Evolutionary conservation across 2,888 invertebrate species (phyloP).

Genomic region (Euplagia quadripunctaria): DNA sequence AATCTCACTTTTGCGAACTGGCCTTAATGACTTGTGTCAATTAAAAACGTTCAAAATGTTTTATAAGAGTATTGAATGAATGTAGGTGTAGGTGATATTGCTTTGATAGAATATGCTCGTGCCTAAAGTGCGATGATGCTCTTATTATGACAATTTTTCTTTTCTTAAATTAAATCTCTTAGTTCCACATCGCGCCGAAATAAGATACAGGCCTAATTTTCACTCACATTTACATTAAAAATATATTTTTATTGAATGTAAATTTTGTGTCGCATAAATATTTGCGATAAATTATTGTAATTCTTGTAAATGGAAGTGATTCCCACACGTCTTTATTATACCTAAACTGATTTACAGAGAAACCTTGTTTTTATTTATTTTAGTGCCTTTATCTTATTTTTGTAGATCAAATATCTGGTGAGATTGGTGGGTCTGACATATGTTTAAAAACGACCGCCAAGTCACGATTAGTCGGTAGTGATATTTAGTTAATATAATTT

Average conservation of each 20-base stretch:
- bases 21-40: slow-evolving; percentile 72
- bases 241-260: slow-evolving; percentile 26
- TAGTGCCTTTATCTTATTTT: slow-evolving; percentile 41
- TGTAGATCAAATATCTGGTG: slow-evolving; percentile 50
- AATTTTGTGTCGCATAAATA: slow-evolving; percentile 17
- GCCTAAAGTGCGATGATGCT: slow-evolving; percentile 68
- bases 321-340: slow-evolving; percentile 37
- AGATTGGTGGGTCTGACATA: slow-evolving; percentile 67
- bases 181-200: slow-evolving; percentile 58
- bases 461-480: slow-evolving; percentile 45
- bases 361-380: slow-evolving; percentile 40
- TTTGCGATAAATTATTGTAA: slow-evolving; percentile 28
- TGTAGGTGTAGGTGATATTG: slow-evolving; percentile 62
- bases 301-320: slow-evolving; percentile 43
- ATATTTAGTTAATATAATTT: slow-evolving; percentile 46
- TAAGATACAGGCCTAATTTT: slow-evolving; percentile 43
- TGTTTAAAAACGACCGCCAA: slow-evolving; percentile 71
- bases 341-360: slow-evolving; percentile 29
- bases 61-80: slow-evolving; percentile 62
- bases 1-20: slow-evolving; percentile 58
- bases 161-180: slow-evolving; percentile 48
- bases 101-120: slow-evolving; percentile 71
- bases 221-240: slow-evolving; percentile 29
- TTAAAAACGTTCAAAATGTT: slow-evolving; percentile 77
- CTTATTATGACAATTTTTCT: slow-evolving; percentile 49